Base-by-base conservation (phyloP, 2,113 vertebrate species). In the Poeciliopsis turrubarensis region DNA sequence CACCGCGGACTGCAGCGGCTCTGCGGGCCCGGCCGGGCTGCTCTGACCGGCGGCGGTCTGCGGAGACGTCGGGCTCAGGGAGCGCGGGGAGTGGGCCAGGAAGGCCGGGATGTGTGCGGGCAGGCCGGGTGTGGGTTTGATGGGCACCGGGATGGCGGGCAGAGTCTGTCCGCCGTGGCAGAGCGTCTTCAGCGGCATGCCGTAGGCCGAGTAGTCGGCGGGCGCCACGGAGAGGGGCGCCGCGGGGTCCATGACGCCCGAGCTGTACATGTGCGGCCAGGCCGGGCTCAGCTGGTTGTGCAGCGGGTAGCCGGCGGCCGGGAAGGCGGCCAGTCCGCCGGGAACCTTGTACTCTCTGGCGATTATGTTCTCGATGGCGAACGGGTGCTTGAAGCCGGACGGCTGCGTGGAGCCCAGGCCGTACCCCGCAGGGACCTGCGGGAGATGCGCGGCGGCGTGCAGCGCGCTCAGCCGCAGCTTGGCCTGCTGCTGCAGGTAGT, bases 321-420 rank as follows among this genome's bases (percentile, higher is more conserved):
- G 94, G 87, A 97, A 97, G 72, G 96, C 95, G 84, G 96, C 94
- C 87, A 97, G 93, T 0, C 96, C 96, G 9, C 95, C 96, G 0
- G 96, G 95, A 93, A 97, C 94, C 94, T 97, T 97, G 91, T 98
- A 98, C 78, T 98, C 97, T 89, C 97, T 89, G 81, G 97, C 96
- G 82, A 98, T 98, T 73, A 99, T 97, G 86, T 95, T 98, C 92
- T 99, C 97, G 78, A 99, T 98, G 81, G 97, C 96, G 86, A 99
- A 99, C 17, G 97, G 97, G 87, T 98, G 97, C 75, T 98, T 99
- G 95, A 99, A 99, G 80, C 95, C 85, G 25, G 96, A 95, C 60
- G 96, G 94, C 89, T 93, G 96, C 0, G 96, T 88, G 60, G 91
- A 94, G 73, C 70, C 69, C 81, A 89, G 93, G 86, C 90, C 94